Conservation (phyloP, 2,888 invertebrate genomes). For the Matsumyia berberina region DNA sequence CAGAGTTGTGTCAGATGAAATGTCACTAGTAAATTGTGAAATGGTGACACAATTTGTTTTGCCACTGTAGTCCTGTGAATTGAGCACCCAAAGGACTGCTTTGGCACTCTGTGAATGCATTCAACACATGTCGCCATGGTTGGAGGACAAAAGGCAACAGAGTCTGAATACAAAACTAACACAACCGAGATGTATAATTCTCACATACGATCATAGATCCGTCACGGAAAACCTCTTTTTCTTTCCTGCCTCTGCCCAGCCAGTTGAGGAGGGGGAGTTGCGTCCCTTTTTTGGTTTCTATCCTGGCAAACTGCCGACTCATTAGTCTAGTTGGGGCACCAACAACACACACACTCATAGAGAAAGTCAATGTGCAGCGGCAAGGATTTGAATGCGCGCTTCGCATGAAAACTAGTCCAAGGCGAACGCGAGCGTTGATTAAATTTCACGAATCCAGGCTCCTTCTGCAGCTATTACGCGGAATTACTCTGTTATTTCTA, state of each 20-base stretch:
- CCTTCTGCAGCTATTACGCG: constrained; percentile 35
- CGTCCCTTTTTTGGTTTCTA: constrained; percentile 26
- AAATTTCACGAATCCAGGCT: constrained; percentile 57
- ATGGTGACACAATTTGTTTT: constrained; percentile 67
- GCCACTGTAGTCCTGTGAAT: constrained; percentile 44
- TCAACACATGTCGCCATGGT: constrained; percentile 58
- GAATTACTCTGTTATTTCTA: constrained; percentile 50
- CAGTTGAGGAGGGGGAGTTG: constrained; percentile 22
- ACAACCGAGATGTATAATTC: constrained; percentile 46
- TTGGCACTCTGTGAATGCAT: constrained; percentile 60
- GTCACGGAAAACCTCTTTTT: constrained; percentile 35
- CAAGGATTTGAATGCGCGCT: constrained; percentile 39
- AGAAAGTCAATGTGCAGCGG: constrained; percentile 25
- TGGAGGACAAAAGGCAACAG: constrained; percentile 8
- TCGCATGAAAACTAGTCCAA: constrained; percentile 64
- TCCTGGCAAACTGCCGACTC: constrained; percentile 70
- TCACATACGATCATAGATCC: constrained; percentile 48
- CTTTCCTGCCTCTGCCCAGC: no score
- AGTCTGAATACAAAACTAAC: constrained; percentile 5
- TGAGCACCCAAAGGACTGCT: constrained; percentile 32
- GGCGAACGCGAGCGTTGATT: constrained; percentile 66
- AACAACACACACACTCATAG: constrained; percentile 18
- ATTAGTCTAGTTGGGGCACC: constrained; percentile 61
- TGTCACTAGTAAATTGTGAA: constrained; percentile 64
- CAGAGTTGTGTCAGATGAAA: constrained; percentile 54